These are phyloP conservation scores for Sebastes hubbsi DNA, from an alignment of 2,797 vertebrate species.

Conservation along the genomic window DNA sequence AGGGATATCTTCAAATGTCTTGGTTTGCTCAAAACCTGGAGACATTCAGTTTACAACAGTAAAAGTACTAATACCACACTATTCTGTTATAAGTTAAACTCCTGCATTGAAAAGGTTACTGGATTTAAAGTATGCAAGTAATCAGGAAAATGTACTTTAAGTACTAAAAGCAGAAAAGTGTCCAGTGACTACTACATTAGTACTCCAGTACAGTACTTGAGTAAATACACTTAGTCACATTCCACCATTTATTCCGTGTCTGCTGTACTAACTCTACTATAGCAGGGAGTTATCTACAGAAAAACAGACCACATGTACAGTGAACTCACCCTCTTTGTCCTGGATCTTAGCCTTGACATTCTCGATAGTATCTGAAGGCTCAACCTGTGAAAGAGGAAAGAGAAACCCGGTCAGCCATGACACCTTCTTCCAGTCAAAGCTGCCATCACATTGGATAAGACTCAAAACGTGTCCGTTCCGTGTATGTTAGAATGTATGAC, in stretches of 20 bases:
- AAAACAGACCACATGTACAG: not conserved
- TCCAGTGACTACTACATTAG: not conserved
- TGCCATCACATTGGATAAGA: not conserved
- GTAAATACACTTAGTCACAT: not conserved
- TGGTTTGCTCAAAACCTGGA: not conserved
- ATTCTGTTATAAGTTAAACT: too few relatives aligned
- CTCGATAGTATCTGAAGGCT: conserved; percentile 96
- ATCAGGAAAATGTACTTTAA: not conserved
- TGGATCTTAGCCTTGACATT: conserved; percentile 98
- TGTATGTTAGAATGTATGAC: too few relatives aligned
- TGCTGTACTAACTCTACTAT: not conserved
- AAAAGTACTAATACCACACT: too few relatives aligned
- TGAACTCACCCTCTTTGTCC: conserved; percentile 92
- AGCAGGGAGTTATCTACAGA: not conserved
- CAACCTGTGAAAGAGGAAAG: conserved; percentile 82
- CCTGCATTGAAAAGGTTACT: not conserved
- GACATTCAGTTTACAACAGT: not conserved
- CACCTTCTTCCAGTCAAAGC: not conserved
- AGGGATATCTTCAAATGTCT: not conserved
- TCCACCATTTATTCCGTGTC: not conserved
- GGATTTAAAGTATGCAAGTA: not conserved
- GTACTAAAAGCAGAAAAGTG: not conserved
- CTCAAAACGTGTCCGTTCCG: too few relatives aligned
- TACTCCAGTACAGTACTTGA: not conserved
- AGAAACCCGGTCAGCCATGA: not conserved